phyloP scores from a whole-genome alignment of 2,888 invertebrate species.

The Tachina grossa region DNA sequence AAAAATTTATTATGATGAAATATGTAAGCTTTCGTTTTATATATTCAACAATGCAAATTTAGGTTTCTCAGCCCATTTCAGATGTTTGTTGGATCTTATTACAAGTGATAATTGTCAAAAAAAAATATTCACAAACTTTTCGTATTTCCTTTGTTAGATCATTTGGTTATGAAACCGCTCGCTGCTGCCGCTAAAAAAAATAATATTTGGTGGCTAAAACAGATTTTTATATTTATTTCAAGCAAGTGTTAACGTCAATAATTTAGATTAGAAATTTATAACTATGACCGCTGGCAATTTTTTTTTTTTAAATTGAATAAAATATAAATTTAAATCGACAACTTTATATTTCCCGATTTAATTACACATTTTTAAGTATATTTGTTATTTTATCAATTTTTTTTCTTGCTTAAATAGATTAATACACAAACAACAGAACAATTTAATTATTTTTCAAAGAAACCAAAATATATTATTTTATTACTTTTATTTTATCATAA shows the following conservation, averaged over 20 bases:
- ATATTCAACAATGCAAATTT: too few species aligned
- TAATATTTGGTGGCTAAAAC: not conserved
- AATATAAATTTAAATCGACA: slow-evolving; percentile 32
- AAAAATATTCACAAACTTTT: too few species aligned
- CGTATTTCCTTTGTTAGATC: not conserved
- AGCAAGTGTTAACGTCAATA: slow-evolving; percentile 5
- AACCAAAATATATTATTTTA: slow-evolving; percentile 26
- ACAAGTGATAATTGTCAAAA: not conserved
- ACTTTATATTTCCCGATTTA: slow-evolving; percentile 23
- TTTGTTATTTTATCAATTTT: slow-evolving; percentile 34
- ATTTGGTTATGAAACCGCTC: not conserved
- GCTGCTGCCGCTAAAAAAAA: not conserved
- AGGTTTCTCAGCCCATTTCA: too few species aligned
- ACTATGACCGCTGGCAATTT: not conserved
- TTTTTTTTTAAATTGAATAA: not conserved
- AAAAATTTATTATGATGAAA: too few species aligned
- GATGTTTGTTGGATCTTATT: not conserved
- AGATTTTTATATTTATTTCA: not conserved
- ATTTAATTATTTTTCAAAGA: not conserved
- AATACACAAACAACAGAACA: slow-evolving; percentile 9
- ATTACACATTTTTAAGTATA: not conserved
- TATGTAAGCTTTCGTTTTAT: too few species aligned
- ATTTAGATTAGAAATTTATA: slow-evolving; percentile 10
- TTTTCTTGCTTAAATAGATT: slow-evolving; percentile 29
- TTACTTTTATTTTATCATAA: slow-evolving; percentile 42